Evolutionary conservation across 2,113 vertebrate species (phyloP).

Genomic region (Seriola aureovittata): DNA sequence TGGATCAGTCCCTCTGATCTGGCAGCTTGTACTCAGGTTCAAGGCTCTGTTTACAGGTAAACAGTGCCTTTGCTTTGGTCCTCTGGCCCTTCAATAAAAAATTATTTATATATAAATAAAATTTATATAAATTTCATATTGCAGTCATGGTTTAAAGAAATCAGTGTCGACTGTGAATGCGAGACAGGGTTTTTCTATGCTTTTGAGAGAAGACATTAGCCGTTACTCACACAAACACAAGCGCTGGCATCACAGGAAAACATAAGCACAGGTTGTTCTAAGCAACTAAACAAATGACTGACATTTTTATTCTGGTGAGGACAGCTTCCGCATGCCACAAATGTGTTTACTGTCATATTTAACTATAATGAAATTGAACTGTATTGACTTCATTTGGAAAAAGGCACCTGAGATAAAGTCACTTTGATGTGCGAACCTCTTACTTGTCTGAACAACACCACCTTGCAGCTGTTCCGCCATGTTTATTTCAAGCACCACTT

Average conservation of each 20-base stretch:
- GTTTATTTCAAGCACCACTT: slow-evolving; percentile 64
- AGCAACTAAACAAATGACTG: not conserved
- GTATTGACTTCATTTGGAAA: slow-evolving; percentile 17
- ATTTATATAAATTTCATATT: not conserved
- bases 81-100: not conserved
- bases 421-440: slow-evolving; percentile 38
- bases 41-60: no score
- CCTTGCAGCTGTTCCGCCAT: slow-evolving; percentile 37
- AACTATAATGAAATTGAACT: not conserved
- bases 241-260: not conserved
- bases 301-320: not conserved
- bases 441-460: slow-evolving; percentile 12
- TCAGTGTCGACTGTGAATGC: not conserved
- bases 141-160: not conserved
- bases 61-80: no score
- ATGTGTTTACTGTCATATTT: not conserved
- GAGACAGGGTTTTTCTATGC: not conserved
- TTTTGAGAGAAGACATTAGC: not conserved
- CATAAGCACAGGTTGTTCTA: not conserved
- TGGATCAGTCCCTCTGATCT: not conserved
- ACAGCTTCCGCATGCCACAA: not conserved
- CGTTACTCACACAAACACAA: not conserved
- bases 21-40: no score
- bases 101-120: no score
- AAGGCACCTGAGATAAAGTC: slow-evolving; percentile 6